A percentile compares a stretch with the other conserved stretches of the same genome.
phyloP scores from a whole-genome alignment of 2,113 vertebrate species.

The Spea bombifrons region DNA sequence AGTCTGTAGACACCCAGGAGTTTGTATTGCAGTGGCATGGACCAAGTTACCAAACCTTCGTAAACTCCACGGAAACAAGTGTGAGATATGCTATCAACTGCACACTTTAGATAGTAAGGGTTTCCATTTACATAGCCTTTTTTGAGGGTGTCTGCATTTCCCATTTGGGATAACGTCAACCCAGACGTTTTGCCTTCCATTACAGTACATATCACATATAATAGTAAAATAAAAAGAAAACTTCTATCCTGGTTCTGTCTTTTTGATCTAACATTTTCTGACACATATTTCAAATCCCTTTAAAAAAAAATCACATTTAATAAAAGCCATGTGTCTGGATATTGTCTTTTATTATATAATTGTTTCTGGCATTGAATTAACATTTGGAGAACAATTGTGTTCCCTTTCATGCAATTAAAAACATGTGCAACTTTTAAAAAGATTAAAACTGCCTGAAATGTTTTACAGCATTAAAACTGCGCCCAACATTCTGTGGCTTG shows the following conservation, averaged over 20 bases:
- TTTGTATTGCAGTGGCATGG: too few species aligned
- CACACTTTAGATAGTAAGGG: too few species aligned
- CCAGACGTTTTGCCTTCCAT: too few species aligned
- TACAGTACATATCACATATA: too few species aligned
- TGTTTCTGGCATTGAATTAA: not conserved
- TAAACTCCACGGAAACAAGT: too few species aligned
- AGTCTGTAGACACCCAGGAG: too few species aligned
- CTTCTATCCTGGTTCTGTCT: not conserved
- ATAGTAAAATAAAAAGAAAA: too few species aligned
- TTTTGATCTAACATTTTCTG: not conserved
- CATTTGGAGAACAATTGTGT: not conserved
- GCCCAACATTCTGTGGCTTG: not conserved
- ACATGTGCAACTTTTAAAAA: not conserved
- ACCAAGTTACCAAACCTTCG: too few species aligned
- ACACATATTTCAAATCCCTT: not conserved
- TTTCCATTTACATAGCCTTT: too few species aligned
- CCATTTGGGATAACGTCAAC: too few species aligned
- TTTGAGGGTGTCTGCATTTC: too few species aligned
- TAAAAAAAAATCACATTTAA: not conserved
- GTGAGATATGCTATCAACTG: too few species aligned
- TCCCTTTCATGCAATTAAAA: not conserved
- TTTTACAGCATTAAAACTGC: not conserved
- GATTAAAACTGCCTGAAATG: not conserved
- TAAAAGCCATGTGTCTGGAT: conserved; percentile 1
- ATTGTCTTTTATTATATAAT: not conserved